Percentiles rank a stretch among this genome's conserved stretches.
Conservation (phyloP, 2,888 invertebrate genomes). For the Drosophila crucigera region DNA sequence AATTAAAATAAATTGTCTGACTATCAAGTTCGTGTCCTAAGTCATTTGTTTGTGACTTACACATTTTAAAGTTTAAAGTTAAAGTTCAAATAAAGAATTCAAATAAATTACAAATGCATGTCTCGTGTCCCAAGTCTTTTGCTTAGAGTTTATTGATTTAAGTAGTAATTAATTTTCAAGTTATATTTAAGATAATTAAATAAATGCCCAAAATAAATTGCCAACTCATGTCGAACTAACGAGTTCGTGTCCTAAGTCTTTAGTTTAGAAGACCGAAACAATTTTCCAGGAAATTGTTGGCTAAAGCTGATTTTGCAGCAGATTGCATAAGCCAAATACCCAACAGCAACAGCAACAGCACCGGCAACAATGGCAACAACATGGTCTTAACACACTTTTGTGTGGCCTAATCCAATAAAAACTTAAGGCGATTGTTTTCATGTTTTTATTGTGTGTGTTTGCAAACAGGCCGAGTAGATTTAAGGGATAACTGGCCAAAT, state of each 20-base stretch:
- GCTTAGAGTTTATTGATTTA: not conserved
- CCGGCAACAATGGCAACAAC: not conserved
- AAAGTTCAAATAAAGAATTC: not conserved
- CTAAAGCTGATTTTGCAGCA: slow-evolving; percentile 1
- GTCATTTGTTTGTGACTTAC: not conserved
- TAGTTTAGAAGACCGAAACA: slow-evolving; percentile 10
- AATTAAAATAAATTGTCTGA: not conserved
- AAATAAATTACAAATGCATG: not conserved
- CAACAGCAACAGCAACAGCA: not conserved
- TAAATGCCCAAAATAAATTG: not conserved
- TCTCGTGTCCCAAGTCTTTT: not conserved
- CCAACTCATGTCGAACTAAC: not conserved
- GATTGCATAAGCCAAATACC: slow-evolving; percentile 56
- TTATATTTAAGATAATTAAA: not conserved
- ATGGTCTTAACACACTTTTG: slow-evolving; percentile 71
- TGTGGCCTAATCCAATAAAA: slow-evolving; percentile 76
- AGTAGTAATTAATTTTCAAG: not conserved
- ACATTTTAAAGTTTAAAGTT: not conserved
- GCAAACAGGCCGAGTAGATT: slow-evolving; percentile 61
- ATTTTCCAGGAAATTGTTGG: slow-evolving; percentile 65
- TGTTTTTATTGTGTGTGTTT: slow-evolving; percentile 52
- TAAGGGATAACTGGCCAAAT: slow-evolving; percentile 45
- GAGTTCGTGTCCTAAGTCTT: slow-evolving; percentile 65
- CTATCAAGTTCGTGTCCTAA: not conserved
- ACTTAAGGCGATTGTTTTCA: slow-evolving; percentile 38